These are phyloP conservation scores for Agrochola macilenta DNA, from an alignment of 2,888 invertebrate genomes.

Conservation along the genomic window DNA sequence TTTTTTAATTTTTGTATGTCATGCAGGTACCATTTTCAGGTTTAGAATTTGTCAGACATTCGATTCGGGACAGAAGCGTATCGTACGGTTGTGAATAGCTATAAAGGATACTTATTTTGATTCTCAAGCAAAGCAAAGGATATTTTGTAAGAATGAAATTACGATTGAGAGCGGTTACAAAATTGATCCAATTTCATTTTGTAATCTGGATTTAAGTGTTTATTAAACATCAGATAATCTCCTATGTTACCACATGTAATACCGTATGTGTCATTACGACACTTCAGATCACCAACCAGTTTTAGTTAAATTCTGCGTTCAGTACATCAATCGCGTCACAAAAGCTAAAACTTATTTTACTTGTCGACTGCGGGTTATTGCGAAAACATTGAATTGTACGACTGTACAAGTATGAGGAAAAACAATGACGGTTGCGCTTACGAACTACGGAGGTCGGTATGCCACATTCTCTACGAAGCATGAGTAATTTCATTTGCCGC, in stretches of 20 bases:
- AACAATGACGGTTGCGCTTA: constrained; percentile 38
- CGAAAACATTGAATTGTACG: constrained; percentile 33
- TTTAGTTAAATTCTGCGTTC: constrained; percentile 11
- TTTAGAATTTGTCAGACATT: too few relatives aligned
- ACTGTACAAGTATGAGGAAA: constrained; percentile 41
- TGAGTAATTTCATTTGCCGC: constrained; percentile 20
- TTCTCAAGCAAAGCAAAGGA: background rate
- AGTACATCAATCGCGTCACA: constrained; percentile 29
- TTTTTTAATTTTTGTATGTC: too few relatives aligned
- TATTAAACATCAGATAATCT: constrained; percentile 15
- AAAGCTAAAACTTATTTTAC: constrained; percentile 43
- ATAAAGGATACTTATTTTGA: background rate
- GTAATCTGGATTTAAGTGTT: constrained; percentile 19
- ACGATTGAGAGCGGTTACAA: constrained; percentile 4
- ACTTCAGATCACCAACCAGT: constrained; percentile 7
- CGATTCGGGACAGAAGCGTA: too few relatives aligned
- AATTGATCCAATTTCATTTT: constrained; percentile 8
- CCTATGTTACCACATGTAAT: constrained; percentile 6
- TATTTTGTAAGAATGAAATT: constrained; percentile 7
- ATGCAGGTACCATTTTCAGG: too few relatives aligned
- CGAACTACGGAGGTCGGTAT: constrained; percentile 32
- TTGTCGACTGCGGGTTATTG: constrained; percentile 29
- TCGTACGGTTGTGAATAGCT: too few relatives aligned
- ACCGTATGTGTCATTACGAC: background rate
- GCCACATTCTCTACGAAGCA: constrained; percentile 42